Evolutionary conservation across 1,140 invertebrate genomes (phyloP).

Genomic region (Drosophila prosaltans): DNA sequence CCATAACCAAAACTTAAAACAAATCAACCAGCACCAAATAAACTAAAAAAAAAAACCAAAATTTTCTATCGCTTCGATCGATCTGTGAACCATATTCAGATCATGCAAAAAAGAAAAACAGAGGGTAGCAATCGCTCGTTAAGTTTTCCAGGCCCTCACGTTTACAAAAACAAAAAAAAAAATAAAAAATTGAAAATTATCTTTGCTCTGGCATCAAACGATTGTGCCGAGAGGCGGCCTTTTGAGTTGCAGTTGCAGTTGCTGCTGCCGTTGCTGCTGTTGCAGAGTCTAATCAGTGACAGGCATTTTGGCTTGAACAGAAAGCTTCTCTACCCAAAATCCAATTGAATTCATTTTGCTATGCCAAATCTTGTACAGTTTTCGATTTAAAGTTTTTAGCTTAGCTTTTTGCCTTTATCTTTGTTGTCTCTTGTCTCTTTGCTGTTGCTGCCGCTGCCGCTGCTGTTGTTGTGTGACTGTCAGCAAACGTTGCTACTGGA

Average conservation of each 20-base stretch:
- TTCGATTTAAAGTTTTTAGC: constrained; percentile 13
- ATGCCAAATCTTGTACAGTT: constrained; percentile 20
- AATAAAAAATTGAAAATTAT: constrained; percentile 12
- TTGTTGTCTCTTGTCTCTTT: constrained; percentile 12
- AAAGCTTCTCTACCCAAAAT: neutral
- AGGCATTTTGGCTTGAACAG: constrained; percentile 8
- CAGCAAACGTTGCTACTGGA: neutral
- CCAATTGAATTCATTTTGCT: constrained; percentile 21
- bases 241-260: constrained; percentile 18
- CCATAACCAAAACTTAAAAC: constrained; percentile 19
- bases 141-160: constrained; percentile 6
- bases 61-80: constrained; percentile 15
- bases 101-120: neutral
- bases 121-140: constrained; percentile 15
- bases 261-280: constrained; percentile 23
- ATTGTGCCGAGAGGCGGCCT: constrained; percentile 12
- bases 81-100: neutral
- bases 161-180: neutral
- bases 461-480: neutral
- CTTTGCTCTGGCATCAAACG: constrained; percentile 14
- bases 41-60: neutral
- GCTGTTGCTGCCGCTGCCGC: neutral
- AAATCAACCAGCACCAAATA: constrained; percentile 20
- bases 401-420: constrained; percentile 12
- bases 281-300: constrained; percentile 17